Evolutionary conservation across 2,888 invertebrate genomes (phyloP).

Genomic region (Dermolepida albohirtum): DNA sequence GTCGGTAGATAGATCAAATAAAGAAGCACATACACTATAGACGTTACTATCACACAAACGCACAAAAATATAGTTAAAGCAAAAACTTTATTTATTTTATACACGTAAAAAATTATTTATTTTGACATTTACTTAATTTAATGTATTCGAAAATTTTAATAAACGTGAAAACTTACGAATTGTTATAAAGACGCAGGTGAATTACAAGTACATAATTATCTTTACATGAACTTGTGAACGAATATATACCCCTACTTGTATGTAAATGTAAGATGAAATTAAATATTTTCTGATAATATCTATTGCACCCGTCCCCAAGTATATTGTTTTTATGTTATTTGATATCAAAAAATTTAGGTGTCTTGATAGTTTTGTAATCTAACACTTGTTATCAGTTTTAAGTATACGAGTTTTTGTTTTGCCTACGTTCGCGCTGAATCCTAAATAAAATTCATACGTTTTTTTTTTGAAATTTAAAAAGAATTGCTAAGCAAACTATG

Average conservation of each 20-base stretch:
- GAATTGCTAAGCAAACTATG: neutral
- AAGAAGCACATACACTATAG: neutral
- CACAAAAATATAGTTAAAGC: neutral
- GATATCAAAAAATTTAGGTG: slow-evolving; percentile 1
- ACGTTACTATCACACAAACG: neutral
- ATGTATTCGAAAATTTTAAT: neutral
- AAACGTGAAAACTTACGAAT: neutral
- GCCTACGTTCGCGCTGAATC: neutral
- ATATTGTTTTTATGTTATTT: slow-evolving; percentile 24
- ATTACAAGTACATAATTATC: too few species aligned
- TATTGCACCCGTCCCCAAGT: slow-evolving; percentile 25
- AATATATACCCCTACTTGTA: neutral
- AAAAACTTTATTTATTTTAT: neutral
- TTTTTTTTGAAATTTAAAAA: neutral
- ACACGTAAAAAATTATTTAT: too few species aligned
- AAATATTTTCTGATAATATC: slow-evolving; percentile 25
- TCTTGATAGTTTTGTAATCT: too few species aligned
- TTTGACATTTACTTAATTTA: too few species aligned
- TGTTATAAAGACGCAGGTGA: too few species aligned
- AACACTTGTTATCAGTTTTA: slow-evolving; percentile 19
- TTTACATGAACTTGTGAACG: neutral
- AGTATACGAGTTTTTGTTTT: neutral
- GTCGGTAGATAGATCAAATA: neutral
- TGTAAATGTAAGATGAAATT: slow-evolving; percentile 13
- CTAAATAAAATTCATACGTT: neutral